Evolutionary conservation across 2,113 vertebrate species (phyloP), one percentile per base, ranked within the genome.

Genomic region (Tragelaphus imberbis): DNA sequence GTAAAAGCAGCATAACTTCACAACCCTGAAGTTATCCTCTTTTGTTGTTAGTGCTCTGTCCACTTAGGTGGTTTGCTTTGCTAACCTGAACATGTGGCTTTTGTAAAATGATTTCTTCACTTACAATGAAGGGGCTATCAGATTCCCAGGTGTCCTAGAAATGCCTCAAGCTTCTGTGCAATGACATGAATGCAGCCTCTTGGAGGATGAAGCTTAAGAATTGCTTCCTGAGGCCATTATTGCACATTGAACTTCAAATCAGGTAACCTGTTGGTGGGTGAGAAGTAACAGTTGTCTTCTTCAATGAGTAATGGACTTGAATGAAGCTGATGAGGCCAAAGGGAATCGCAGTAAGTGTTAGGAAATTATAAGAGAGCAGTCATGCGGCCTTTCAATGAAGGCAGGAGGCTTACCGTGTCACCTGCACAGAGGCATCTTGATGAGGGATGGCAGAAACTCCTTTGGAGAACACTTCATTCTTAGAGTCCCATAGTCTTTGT

Each of bases 91-190:
- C 33, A 49, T 58, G 36, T 91, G 82, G 16, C 56, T 88, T 96
- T 81, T 56, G n/a, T 95, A 82, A 55, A 81, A 77, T 81, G 93
- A 65, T 87, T 95, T 88, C 21, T 77, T 96, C n/a, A 59, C 36
- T 88, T 88, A 91, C 4, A 75, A 0, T 92, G 44, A 92, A 2
- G 90, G 44, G 88, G 25, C 33, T 30, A 30, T 82, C n/a, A 84
- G 80, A 47, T 61, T 61, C 23, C 33, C 28, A 84, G 0, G 0
- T 85, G 30, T 87, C 80, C 90, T 96, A 77, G 49, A 96, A 94
- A 94, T 82, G 47, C 63, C 58, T 65, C 44, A 93, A 80, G 56
- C 49, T 94, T 93, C 58, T 89, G 63, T 88, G n/a, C 86, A 92
- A 1, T 94, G 77, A 93, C 80, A 79, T 93, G 36, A 92, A 95